Evolutionary conservation across 2,888 invertebrate genomes (phyloP), one percentile per base, ranked within the genome.

Genomic region (Hydraecia micacea): DNA sequence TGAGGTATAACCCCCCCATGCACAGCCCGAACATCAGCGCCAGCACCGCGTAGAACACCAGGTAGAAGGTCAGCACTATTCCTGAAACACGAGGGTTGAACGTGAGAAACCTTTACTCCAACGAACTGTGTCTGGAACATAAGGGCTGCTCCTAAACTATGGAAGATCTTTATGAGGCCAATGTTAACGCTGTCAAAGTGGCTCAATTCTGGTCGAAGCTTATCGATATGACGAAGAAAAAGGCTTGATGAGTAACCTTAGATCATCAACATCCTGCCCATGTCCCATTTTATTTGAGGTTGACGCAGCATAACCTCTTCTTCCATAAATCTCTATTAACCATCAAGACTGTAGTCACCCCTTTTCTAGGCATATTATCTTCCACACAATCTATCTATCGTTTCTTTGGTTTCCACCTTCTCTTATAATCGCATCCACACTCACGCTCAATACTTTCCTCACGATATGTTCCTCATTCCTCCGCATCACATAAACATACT

Each of bases 11-110:
- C 1, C 98, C 98, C 81, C 98, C 98, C 97, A 99, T 98, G 94
- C 99, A 99, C 73, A 98, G 97, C 0, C 98, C 97, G 94, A 99
- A 99, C 91, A 99, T 96, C 13, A 98, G 97, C 28, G 98, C 98
- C 92, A 99, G 97, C 79, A 98, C 97, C 70, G 97, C 97, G 96
- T 99, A 99, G 97, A 99, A 99, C 86, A 99, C 97, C 67, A 97
- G 85, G 97, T 99, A 99, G 97, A 99, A 99, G 0, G 98, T 86
- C 39, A 98, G 92, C 81, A 99, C 97, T 93, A 98, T 98, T 83
- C 97, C 99, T 99, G 97, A 42, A 98, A 92, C 75, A 70, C 70
- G 15, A 55, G 11, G n/a, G 3, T 28, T n/a, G 18, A 8, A 13
- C 2, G 36, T 81, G 0, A 75, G n/a, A 25, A 28, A 62, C 5